phyloP scores from a whole-genome alignment of 2,888 invertebrate genomes.

The Hymenopus coronatus region DNA sequence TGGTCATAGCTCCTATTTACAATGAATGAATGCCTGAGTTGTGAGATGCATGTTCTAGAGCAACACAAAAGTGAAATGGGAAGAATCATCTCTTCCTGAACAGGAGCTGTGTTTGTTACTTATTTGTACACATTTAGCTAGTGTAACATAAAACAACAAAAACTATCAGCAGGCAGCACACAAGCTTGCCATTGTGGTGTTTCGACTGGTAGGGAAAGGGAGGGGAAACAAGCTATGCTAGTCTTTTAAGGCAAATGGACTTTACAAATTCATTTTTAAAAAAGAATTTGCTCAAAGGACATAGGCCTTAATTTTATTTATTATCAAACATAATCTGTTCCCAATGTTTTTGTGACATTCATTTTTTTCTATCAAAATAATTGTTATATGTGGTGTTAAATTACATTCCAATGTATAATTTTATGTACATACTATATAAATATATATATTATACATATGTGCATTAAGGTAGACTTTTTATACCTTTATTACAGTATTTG shows the following conservation, averaged over 20 bases:
- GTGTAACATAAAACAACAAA: neutral
- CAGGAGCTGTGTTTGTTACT: neutral
- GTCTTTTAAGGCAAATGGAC: neutral
- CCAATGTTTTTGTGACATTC: neutral
- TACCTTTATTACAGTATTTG: neutral
- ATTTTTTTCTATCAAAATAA: neutral
- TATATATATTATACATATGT: neutral
- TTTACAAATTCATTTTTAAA: neutral
- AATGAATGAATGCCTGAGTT: neutral
- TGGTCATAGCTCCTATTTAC: neutral
- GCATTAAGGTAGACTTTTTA: neutral
- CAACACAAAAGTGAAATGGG: neutral
- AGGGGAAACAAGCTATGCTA: neutral
- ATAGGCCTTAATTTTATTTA: slow-evolving; percentile 10
- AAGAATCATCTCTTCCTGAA: neutral
- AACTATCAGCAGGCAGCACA: neutral
- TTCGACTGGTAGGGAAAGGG: neutral
- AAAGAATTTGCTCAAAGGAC: neutral
- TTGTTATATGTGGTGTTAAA: neutral
- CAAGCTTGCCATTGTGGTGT: neutral
- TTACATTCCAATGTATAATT: slow-evolving; percentile 14
- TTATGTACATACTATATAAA: neutral
- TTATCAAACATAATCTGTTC: neutral
- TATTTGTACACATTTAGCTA: neutral
- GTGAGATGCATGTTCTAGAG: neutral